phyloP scores from a whole-genome alignment of 2,888 invertebrate species.

The Seira musarum region DNA sequence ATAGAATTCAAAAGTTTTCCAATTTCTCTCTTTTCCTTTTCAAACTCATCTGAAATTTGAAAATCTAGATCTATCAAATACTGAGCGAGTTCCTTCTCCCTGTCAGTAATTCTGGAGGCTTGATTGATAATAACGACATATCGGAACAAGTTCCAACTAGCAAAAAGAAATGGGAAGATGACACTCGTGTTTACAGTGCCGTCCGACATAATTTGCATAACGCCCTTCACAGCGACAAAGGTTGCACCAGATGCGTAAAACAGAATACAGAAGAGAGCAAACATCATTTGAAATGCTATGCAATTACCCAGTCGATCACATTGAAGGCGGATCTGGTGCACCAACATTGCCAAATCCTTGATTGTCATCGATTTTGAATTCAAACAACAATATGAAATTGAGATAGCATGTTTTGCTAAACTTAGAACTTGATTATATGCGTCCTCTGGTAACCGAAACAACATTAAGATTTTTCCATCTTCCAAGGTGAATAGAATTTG shows the following conservation, averaged over 20 bases:
- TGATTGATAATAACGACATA: background rate
- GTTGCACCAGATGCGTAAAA: conserved; percentile 25
- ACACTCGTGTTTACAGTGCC: background rate
- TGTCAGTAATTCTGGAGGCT: background rate
- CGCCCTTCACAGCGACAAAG: background rate
- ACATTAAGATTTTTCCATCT: conserved; percentile 5
- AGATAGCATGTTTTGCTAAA: background rate
- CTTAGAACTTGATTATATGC: conserved; percentile 17
- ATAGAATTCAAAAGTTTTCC: conserved; percentile 12
- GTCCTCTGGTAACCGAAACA: conserved; percentile 21
- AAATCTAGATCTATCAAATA: background rate
- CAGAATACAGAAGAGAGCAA: conserved; percentile 11
- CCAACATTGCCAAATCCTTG: conserved; percentile 8
- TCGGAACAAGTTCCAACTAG: background rate
- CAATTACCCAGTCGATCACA: conserved; percentile 20
- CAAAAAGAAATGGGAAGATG: background rate
- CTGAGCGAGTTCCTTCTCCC: background rate
- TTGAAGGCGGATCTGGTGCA: conserved; percentile 11
- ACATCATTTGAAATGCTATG: conserved; percentile 5
- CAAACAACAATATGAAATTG: no score
- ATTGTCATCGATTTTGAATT: background rate
- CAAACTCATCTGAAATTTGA: no score
- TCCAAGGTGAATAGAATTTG: background rate
- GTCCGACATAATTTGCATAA: background rate
- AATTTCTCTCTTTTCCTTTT: background rate